Percentiles rank a stretch among this genome's conserved stretches.
phyloP scores from a whole-genome alignment of 2,797 vertebrate species.

The Poecilia picta region DNA sequence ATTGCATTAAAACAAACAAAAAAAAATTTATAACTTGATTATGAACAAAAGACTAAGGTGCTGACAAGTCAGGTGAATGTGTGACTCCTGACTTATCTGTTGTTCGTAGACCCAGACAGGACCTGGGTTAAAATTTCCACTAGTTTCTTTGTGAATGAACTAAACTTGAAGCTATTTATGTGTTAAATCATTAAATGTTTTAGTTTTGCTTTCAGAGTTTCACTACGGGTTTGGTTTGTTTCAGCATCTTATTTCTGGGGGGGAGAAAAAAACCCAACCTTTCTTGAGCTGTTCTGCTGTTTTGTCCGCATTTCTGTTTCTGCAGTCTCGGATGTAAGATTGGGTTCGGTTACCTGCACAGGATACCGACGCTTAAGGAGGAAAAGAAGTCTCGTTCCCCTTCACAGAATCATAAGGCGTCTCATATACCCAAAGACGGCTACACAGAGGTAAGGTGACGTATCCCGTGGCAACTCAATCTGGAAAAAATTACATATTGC shows the following conservation, averaged over 20 bases:
- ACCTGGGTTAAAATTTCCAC: background rate
- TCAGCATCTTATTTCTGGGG: background rate
- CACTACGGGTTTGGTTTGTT: background rate
- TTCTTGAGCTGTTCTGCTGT: background rate
- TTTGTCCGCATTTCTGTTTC: constrained; percentile 14
- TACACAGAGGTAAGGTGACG: constrained; percentile 88
- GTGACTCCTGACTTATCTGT: background rate
- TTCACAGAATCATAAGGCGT: constrained; percentile 76
- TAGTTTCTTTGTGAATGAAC: background rate
- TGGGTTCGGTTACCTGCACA: constrained; percentile 96
- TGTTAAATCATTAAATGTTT: background rate
- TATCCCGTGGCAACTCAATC: background rate
- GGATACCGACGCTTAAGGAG: constrained; percentile 93
- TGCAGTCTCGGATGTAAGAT: constrained; percentile 95
- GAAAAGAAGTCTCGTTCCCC: constrained; percentile 88
- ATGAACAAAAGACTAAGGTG: background rate
- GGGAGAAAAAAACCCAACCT: too few relatives aligned
- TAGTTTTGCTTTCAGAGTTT: background rate
- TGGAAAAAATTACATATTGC: background rate
- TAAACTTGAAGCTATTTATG: background rate
- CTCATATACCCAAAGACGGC: constrained; percentile 86
- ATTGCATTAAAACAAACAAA: background rate
- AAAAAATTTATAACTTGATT: background rate
- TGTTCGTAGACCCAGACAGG: background rate
- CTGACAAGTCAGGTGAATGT: background rate